Evolutionary conservation across 2,888 invertebrate species (phyloP).

Genomic region (Tridacna gigas): DNA sequence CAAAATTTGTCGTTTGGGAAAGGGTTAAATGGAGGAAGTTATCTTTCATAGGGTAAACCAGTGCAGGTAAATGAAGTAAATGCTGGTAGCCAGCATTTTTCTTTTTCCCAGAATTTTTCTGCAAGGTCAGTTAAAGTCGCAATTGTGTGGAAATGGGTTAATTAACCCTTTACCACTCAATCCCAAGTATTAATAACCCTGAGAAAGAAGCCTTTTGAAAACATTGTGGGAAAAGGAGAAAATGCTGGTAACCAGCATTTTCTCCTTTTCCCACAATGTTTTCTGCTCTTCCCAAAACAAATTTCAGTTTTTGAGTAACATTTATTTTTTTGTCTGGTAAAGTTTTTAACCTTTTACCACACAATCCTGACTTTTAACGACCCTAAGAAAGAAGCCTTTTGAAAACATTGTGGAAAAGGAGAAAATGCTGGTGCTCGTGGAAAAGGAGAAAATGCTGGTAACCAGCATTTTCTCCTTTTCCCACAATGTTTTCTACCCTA

Average conservation of each 20-base stretch:
- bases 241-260: not conserved
- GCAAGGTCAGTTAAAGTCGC: no score
- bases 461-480: not conserved
- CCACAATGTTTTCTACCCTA: not conserved
- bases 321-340: not conserved
- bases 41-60: no score
- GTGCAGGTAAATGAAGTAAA: no score
- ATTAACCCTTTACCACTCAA: no score
- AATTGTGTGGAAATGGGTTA: no score
- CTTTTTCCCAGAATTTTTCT: no score
- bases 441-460: not conserved
- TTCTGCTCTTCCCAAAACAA: no score
- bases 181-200: no score
- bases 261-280: no score
- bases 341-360: not conserved
- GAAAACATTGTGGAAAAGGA: not conserved
- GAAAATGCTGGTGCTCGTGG: not conserved
- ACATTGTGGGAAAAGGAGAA: conserved; percentile 16
- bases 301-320: no score
- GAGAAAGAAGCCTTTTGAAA: not conserved
- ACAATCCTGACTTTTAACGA: not conserved
- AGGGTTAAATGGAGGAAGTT: not conserved
- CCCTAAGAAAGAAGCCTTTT: not conserved
- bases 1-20: no score
- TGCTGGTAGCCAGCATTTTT: no score